These are phyloP conservation scores for Syndactyla subalaris DNA, from an alignment of 2,797 vertebrate species.

Conservation along the genomic window DNA sequence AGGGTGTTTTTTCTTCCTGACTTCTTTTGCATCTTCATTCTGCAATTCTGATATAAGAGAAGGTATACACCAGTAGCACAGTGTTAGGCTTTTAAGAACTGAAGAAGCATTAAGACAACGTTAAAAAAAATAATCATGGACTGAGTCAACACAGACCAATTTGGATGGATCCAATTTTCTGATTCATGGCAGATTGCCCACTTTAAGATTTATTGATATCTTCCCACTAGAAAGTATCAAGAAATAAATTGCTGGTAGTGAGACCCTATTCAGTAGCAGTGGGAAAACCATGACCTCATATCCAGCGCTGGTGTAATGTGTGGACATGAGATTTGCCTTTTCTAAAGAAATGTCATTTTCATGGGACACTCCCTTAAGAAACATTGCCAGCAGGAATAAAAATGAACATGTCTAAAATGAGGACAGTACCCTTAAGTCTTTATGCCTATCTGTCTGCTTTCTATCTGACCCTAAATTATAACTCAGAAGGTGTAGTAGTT, in stretches of 20 bases:
- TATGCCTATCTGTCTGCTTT: conserved; percentile 56
- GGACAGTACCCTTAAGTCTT: conserved; percentile 28
- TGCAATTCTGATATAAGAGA: background rate
- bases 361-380: background rate
- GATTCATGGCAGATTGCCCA: fast-evolving
- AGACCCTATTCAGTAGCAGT: background rate
- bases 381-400: background rate
- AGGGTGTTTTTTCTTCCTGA: background rate
- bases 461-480: conserved; percentile 62
- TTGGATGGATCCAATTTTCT: background rate
- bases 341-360: conserved; percentile 40
- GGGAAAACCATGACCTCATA: background rate
- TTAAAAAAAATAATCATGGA: background rate
- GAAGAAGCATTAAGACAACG: background rate
- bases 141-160: background rate
- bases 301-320: background rate
- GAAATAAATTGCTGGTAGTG: background rate
- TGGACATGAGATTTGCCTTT: background rate
- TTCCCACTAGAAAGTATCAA: background rate
- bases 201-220: background rate
- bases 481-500: conserved; percentile 70
- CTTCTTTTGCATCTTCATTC: background rate
- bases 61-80: background rate
- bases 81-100: background rate
- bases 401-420: conserved; percentile 44